Evolutionary conservation across 2,888 invertebrate species (phyloP), one percentile per base, ranked within the genome.

Genomic region (Rugalucina vietnamica): DNA sequence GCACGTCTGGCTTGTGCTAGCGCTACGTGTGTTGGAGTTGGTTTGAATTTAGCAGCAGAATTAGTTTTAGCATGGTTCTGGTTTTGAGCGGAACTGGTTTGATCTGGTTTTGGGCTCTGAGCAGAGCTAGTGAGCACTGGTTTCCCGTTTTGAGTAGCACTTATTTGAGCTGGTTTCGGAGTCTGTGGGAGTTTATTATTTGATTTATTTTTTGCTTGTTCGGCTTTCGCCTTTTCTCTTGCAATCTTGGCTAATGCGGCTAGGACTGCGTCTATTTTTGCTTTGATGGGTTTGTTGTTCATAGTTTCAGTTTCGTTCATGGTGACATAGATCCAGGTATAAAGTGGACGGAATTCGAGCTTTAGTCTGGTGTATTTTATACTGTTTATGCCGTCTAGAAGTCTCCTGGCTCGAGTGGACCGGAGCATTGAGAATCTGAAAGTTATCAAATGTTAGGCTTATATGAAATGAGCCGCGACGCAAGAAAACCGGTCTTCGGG

Each of bases 301-400:
- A 87, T 18, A 2, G 87, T 73, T 49, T 89, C 87, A 10, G 78
- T 86, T 71, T 89, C 81, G 49, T 90, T 86, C 0, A 91, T 82
- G 36, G 79, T 79, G 1, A 90, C 88, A 10, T 86, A 71, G 14
- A 91, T 84, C 87, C 89, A 85, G 2, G 91, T 91, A 71, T 87
- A 91, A 0, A 91, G 79, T 29, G 81, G 82, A 14, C 84, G 80
- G 1, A 80, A 81, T 49, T 90, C 90, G 24, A 82, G 57, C 70
- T 82, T 84, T n/a, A 90, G 32, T 3, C 85, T 75, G n/a, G 81
- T 80, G 43, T 91, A 91, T 70, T 86, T 85, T 0, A 91, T 60
- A 72, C 88, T 90, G 69, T 86, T 88, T 21, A 91, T 60, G 1
- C 91, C 91, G 39, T 91, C 91, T n/a, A 81, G 76, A 24, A 77